These are phyloP conservation scores for Pontoporia blainvillei DNA, from an alignment of 2,113 vertebrate species.

Conservation along the genomic window DNA sequence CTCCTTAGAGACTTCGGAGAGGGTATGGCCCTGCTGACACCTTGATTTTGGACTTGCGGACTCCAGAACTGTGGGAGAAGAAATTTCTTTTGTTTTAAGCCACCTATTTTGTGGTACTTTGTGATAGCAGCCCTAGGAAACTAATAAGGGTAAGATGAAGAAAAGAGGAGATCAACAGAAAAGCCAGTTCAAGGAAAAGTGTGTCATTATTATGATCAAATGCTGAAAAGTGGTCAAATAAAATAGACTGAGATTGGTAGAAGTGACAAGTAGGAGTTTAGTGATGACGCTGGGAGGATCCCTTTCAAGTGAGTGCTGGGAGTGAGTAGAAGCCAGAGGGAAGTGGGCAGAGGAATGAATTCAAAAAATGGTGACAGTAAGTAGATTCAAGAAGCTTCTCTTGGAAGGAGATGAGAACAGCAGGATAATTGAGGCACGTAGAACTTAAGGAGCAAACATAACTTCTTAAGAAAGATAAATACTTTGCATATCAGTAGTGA, in stretches of 20 bases:
- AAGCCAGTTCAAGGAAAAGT: background rate
- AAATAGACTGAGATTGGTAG: background rate
- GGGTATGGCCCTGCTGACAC: background rate
- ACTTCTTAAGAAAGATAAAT: background rate
- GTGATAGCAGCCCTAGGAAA: background rate
- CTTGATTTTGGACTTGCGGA: background rate
- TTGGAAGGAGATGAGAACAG: background rate
- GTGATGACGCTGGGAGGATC: background rate
- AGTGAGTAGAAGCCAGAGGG: background rate
- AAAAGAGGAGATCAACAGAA: background rate
- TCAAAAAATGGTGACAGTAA: background rate
- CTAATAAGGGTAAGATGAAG: background rate
- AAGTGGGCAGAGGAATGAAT: background rate
- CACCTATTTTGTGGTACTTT: background rate
- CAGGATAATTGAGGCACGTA: background rate
- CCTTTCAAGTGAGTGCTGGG: background rate
- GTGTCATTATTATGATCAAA: background rate
- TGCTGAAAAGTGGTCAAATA: background rate
- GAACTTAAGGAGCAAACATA: background rate
- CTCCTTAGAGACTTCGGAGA: background rate
- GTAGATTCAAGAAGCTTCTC: background rate
- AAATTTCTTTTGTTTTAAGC: background rate
- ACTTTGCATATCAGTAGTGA: background rate
- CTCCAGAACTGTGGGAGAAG: background rate
- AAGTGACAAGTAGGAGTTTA: background rate